These are phyloP conservation scores for Empis livida DNA, from an alignment of 2,888 invertebrate species.

Conservation along the genomic window DNA sequence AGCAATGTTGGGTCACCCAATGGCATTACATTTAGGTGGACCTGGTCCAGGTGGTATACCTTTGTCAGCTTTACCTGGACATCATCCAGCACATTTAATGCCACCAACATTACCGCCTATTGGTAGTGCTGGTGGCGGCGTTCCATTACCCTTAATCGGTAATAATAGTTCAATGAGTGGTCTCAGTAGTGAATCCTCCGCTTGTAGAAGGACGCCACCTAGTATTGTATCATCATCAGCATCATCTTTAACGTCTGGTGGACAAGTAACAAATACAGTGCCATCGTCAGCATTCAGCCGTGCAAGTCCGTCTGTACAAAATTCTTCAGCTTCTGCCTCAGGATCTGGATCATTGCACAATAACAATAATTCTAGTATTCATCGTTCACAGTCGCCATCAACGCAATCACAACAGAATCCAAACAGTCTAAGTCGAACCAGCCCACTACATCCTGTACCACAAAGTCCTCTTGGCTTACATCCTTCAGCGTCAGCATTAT, in stretches of 20 bases:
- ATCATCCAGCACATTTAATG: constrained; percentile 13
- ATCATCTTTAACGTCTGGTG: constrained; percentile 21
- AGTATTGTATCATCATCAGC: constrained; percentile 27
- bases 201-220: constrained; percentile 32
- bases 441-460: constrained; percentile 36
- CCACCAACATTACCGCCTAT: constrained; percentile 24
- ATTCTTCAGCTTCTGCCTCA: constrained; percentile 20
- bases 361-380: constrained; percentile 21
- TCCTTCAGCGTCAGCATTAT: constrained; percentile 33
- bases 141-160: constrained; percentile 19
- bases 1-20: constrained; percentile 31
- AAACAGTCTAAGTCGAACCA: constrained; percentile 32
- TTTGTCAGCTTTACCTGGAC: constrained; percentile 24
- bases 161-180: constrained; percentile 10
- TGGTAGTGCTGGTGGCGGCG: constrained; percentile 17
- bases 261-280: constrained; percentile 26
- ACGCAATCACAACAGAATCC: constrained; percentile 19
- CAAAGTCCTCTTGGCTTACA: constrained; percentile 35
- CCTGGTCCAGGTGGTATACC: constrained; percentile 7
- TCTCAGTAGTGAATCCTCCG: constrained; percentile 13
- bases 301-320: constrained; percentile 36
- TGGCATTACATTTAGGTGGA: constrained; percentile 28
- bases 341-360: constrained; percentile 17
- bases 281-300: constrained; percentile 36
- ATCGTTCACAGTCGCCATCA: constrained; percentile 34